Evolutionary conservation across 1,140 invertebrate species (phyloP).

Genomic region (Lordiphosa clarofinis): DNA sequence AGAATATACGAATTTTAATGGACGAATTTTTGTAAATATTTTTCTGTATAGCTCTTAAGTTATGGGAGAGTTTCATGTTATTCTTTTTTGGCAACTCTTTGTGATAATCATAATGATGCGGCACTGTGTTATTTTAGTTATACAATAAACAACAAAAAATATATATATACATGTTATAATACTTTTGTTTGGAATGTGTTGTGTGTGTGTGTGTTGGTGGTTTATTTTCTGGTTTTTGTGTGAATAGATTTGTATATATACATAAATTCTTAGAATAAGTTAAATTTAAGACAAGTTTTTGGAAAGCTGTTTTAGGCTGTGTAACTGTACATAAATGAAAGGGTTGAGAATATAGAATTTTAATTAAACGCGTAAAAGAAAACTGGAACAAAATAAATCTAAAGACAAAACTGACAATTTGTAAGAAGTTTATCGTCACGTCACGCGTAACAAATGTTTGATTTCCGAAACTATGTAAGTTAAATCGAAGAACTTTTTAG

Average conservation of each 20-base stretch:
- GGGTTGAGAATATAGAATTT: background rate
- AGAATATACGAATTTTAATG: constrained; percentile 7
- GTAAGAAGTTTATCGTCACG: too few species aligned
- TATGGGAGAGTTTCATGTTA: constrained; percentile 13
- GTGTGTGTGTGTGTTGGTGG: constrained; percentile 15
- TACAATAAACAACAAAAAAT: constrained; percentile 49
- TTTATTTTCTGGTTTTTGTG: constrained; percentile 20
- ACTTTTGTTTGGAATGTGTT: constrained; percentile 8
- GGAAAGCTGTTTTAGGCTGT: background rate
- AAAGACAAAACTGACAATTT: too few species aligned
- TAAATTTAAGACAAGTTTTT: constrained; percentile 6
- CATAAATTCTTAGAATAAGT: constrained; percentile 3
- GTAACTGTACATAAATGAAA: too few species aligned
- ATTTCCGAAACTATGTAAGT: too few species aligned
- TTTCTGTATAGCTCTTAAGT: constrained; percentile 24
- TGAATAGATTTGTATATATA: constrained; percentile 8
- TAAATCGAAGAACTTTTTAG: too few species aligned
- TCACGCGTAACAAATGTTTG: too few species aligned
- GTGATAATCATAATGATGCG: constrained; percentile 54
- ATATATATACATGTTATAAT: constrained; percentile 6
- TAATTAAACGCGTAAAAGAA: too few species aligned
- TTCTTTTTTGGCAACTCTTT: constrained; percentile 26
- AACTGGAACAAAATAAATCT: too few species aligned
- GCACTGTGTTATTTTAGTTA: constrained; percentile 31
- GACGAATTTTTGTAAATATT: constrained; percentile 35